Percentiles rank a stretch among this genome's conserved stretches.
Conservation (phyloP, 2,888 invertebrate species). For the Epiblema foenella region DNA sequence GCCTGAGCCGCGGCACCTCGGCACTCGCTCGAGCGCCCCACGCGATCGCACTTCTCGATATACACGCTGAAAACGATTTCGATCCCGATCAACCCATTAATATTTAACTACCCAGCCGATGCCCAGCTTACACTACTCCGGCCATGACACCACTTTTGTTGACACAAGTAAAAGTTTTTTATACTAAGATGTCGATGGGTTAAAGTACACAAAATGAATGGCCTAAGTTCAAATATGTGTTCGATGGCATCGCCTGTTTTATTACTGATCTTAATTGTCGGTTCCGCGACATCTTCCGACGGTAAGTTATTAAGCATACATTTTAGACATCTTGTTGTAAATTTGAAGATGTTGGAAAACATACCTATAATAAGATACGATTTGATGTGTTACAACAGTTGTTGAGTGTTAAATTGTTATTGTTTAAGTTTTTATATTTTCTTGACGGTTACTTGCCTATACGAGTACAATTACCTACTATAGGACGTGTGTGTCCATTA, state of each 20-base stretch:
- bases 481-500: neutral
- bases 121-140: conserved; percentile 67
- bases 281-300: conserved; percentile 68
- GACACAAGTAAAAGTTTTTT: conserved; percentile 68
- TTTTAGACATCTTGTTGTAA: conserved; percentile 37
- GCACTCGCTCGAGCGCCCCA: conserved; percentile 53
- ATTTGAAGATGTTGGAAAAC: conserved; percentile 17
- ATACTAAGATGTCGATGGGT: conserved; percentile 69
- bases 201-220: conserved; percentile 73
- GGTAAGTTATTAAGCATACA: conserved; percentile 64
- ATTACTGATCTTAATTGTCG: conserved; percentile 65
- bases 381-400: conserved; percentile 35
- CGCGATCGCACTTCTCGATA: conserved; percentile 52
- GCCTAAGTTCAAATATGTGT: conserved; percentile 65
- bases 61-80: conserved; percentile 36
- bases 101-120: conserved; percentile 79
- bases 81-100: conserved; percentile 57
- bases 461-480: neutral
- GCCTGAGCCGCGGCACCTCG: conserved; percentile 36
- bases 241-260: conserved; percentile 62
- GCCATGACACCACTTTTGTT: conserved; percentile 68
- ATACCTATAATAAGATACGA: conserved; percentile 8
- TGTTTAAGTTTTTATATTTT: conserved; percentile 5
- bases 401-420: conserved; percentile 24
- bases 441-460: neutral